Evolutionary conservation across 2,113 vertebrate species (phyloP).

Genomic region (Sceloporus tristichus): DNA sequence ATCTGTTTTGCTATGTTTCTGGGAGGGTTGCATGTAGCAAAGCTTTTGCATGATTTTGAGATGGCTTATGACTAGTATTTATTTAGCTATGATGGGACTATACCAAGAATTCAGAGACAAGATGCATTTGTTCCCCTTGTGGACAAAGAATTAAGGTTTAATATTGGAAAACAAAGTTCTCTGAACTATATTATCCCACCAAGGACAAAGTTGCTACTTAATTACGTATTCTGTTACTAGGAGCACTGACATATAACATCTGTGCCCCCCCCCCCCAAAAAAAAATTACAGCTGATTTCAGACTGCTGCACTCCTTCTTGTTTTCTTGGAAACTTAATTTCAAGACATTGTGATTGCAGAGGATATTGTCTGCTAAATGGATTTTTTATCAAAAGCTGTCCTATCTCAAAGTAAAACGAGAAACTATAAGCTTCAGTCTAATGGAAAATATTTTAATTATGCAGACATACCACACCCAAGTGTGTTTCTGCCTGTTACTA

Average conservation of each 20-base stretch:
- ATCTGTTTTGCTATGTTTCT: too few species aligned
- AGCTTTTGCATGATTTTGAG: not conserved
- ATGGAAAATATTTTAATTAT: slow-evolving; percentile 65
- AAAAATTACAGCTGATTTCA: slow-evolving; percentile 55
- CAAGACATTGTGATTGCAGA: slow-evolving; percentile 37
- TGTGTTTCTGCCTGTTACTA: slow-evolving; percentile 54
- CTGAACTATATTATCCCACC: slow-evolving; percentile 33
- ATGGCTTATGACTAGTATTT: not conserved
- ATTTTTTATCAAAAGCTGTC: slow-evolving; percentile 44
- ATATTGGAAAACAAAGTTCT: slow-evolving; percentile 14
- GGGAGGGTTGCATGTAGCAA: not conserved
- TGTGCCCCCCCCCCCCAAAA: not conserved
- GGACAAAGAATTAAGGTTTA: not conserved
- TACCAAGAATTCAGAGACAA: not conserved
- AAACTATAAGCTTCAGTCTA: slow-evolving; percentile 35
- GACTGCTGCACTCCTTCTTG: slow-evolving; percentile 46
- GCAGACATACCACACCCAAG: slow-evolving; percentile 37
- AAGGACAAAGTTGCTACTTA: slow-evolving; percentile 25
- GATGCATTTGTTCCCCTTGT: not conserved
- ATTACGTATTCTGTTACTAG: slow-evolving; percentile 41
- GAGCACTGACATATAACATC: slow-evolving; percentile 49
- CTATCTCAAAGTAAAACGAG: slow-evolving; percentile 53
- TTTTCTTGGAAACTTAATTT: slow-evolving; percentile 56
- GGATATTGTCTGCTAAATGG: slow-evolving; percentile 39
- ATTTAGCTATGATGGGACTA: slow-evolving; percentile 10